Conservation (phyloP, 2,797 vertebrate genomes). For the Sarcophilus harrisii region DNA sequence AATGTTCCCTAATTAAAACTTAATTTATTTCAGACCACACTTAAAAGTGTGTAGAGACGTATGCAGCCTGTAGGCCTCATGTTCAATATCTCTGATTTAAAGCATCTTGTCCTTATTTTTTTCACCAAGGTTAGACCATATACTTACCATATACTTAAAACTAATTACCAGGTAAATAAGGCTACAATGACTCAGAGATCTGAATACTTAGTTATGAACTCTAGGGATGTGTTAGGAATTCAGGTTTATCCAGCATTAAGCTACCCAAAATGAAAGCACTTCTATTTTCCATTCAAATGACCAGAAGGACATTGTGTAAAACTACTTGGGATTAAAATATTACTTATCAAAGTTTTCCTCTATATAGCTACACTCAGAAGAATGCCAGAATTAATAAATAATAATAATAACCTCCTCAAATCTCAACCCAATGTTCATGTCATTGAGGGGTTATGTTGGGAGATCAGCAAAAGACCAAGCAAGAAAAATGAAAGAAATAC, state of each 20-base stretch:
- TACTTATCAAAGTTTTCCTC: not conserved
- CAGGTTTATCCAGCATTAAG: not conserved
- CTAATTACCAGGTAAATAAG: not conserved
- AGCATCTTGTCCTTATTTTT: not conserved
- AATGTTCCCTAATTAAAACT: not conserved
- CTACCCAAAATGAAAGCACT: not conserved
- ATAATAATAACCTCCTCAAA: not conserved
- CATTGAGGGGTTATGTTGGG: not conserved
- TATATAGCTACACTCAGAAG: not conserved
- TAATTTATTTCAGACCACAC: not conserved
- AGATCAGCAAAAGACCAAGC: not conserved
- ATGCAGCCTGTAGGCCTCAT: not conserved
- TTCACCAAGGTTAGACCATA: not conserved
- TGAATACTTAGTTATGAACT: not conserved
- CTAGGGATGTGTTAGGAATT: not conserved
- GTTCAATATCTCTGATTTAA: not conserved
- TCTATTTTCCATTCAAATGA: constrained; percentile 40
- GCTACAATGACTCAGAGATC: not conserved
- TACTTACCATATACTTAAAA: not conserved
- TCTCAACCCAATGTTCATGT: not conserved
- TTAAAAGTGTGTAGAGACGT: not conserved
- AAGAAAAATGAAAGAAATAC: not conserved
- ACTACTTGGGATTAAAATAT: constrained; percentile 2
- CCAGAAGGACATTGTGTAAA: constrained; percentile 13
- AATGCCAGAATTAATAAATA: not conserved